Conservation (phyloP, 2,113 vertebrate genomes). For the Calonectris borealis region DNA sequence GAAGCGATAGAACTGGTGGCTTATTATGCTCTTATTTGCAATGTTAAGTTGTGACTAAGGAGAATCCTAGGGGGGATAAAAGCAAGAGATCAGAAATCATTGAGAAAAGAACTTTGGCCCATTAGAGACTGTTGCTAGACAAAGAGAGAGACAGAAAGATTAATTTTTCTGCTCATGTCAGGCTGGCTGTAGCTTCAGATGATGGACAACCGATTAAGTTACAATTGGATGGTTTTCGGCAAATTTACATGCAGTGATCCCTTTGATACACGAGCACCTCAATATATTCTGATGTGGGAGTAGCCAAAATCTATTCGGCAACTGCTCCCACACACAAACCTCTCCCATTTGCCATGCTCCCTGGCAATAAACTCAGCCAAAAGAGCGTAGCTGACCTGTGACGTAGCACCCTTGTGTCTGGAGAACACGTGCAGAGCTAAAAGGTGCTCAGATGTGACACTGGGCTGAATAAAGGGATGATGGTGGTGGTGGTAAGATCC, state of each 20-base stretch:
- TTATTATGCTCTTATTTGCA: conserved; percentile 5
- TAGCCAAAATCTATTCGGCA: neutral
- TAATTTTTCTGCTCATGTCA: neutral
- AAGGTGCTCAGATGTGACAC: neutral
- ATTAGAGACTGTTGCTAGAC: neutral
- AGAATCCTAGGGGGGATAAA: neutral
- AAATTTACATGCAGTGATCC: neutral
- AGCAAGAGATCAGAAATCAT: neutral
- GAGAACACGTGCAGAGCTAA: rapidly evolving
- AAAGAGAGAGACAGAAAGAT: neutral
- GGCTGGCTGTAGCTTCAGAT: neutral
- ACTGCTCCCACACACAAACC: neutral
- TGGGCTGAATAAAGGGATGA: neutral
- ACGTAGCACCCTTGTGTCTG: neutral
- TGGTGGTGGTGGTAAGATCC: neutral
- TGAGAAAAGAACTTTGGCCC: neutral
- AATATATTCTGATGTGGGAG: neutral
- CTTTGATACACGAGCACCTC: neutral
- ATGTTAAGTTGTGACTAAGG: neutral
- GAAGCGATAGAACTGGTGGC: neutral
- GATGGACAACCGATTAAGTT: neutral
- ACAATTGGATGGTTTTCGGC: neutral
- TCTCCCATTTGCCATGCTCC: neutral
- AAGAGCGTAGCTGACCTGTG: neutral
- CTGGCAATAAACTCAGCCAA: neutral